A percentile compares a stretch with the other conserved stretches of the same genome.
Evolutionary conservation across 2,797 vertebrate species (phyloP).

Genomic region (Galago senegalensis): DNA sequence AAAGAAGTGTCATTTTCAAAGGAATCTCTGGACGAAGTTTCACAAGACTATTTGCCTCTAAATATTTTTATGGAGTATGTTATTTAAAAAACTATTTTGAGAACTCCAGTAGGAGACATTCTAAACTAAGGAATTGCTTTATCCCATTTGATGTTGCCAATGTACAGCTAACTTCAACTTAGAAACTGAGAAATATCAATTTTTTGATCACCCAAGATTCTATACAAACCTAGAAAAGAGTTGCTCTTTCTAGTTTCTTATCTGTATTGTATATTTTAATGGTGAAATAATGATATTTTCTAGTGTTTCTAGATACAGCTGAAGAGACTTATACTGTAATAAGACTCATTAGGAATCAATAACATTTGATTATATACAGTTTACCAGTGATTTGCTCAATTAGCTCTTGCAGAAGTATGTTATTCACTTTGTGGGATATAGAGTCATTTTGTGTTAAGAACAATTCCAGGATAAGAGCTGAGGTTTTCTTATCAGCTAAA

Average conservation of each 20-base stretch:
- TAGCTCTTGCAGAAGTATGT: slow-evolving; percentile 61
- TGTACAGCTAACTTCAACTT: background rate
- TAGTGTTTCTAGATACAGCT: slow-evolving; percentile 51
- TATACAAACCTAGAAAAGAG: background rate
- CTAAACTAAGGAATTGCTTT: background rate
- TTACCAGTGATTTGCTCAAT: slow-evolving; percentile 76
- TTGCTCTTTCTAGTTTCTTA: slow-evolving; percentile 7
- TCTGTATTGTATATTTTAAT: background rate
- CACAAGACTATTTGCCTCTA: background rate
- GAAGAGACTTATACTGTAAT: slow-evolving; percentile 74
- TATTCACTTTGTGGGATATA: slow-evolving; percentile 25
- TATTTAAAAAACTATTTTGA: background rate
- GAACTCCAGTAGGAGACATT: background rate
- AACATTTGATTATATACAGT: slow-evolving; percentile 74
- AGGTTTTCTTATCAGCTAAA: background rate
- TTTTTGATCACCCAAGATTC: background rate
- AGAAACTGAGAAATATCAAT: background rate
- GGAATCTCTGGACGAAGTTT: background rate
- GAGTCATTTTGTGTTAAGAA: slow-evolving; percentile 1
- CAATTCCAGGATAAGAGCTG: background rate
- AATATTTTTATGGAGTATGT: background rate
- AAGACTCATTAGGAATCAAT: slow-evolving; percentile 78
- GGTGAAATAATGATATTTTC: slow-evolving; percentile 20
- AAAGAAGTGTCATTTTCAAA: background rate
- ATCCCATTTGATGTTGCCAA: background rate